phyloP scores from a whole-genome alignment of 2,797 vertebrate species.

The Sebastes cheni region DNA sequence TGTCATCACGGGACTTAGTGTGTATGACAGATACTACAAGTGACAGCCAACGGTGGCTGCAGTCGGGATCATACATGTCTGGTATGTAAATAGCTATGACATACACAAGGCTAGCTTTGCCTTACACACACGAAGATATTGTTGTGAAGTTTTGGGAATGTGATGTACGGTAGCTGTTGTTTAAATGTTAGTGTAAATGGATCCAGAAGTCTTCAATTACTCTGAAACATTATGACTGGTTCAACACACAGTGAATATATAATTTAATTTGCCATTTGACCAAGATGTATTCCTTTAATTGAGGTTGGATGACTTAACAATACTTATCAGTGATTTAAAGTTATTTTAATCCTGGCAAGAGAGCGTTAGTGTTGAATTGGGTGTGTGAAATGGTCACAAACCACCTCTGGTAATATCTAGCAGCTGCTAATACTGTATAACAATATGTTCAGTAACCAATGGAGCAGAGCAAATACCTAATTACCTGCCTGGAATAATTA shows the following conservation, averaged over 20 bases:
- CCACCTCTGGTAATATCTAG: background rate
- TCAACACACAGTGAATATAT: background rate
- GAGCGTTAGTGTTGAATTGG: background rate
- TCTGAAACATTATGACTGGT: background rate
- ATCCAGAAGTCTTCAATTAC: background rate
- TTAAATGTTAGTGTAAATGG: background rate
- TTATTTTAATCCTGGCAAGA: background rate
- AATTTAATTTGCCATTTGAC: background rate
- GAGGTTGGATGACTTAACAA: background rate
- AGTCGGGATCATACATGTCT: slow-evolving; percentile 42
- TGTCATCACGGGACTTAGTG: slow-evolving; percentile 50
- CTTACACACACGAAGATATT: background rate
- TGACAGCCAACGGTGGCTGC: slow-evolving; percentile 36
- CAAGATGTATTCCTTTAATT: background rate
- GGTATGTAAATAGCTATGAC: slow-evolving; percentile 53
- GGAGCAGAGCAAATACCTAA: background rate
- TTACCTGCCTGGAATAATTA: background rate
- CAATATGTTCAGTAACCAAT: background rate
- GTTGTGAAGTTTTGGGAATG: background rate
- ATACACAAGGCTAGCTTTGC: slow-evolving; percentile 6
- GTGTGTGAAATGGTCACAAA: background rate
- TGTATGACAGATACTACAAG: slow-evolving; percentile 35
- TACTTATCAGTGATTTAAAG: background rate
- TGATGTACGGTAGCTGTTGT: background rate
- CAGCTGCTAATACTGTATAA: background rate